Conservation (phyloP, 2,888 invertebrate species). For the Nomada ferruginata region DNA sequence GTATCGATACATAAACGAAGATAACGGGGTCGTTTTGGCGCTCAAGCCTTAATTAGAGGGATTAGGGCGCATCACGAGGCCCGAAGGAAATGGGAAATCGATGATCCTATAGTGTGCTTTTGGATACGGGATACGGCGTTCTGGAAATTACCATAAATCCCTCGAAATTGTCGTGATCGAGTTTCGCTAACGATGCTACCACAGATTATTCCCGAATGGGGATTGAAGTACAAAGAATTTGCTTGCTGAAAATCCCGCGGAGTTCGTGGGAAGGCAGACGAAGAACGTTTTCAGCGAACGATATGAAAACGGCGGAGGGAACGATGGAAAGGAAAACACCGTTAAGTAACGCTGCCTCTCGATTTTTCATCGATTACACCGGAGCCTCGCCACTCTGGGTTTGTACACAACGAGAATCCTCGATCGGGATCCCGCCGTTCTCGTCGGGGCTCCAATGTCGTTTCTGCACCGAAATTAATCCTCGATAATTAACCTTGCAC, state of each 20-base stretch:
- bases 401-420: slow-evolving; percentile 28
- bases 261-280: neutral
- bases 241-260: neutral
- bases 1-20: slow-evolving; percentile 16
- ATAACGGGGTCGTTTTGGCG: slow-evolving; percentile 13
- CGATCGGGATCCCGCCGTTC: slow-evolving; percentile 33
- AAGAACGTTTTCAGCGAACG: neutral
- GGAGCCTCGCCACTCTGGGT: slow-evolving; percentile 10
- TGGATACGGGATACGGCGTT: neutral
- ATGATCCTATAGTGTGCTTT: slow-evolving; percentile 15
- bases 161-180: neutral
- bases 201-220: slow-evolving; percentile 27
- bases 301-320: slow-evolving; percentile 10
- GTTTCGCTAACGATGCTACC: slow-evolving; percentile 13
- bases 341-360: slow-evolving; percentile 49
- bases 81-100: slow-evolving; percentile 56
- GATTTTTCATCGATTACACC: slow-evolving; percentile 32
- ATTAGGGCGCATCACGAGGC: slow-evolving; percentile 23
- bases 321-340: slow-evolving; percentile 39
- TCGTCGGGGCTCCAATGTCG: slow-evolving; percentile 6
- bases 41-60: slow-evolving; percentile 44
- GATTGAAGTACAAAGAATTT: slow-evolving; percentile 5
- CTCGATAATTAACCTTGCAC: slow-evolving; percentile 58
- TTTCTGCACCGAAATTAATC: slow-evolving; percentile 50
- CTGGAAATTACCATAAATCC: slow-evolving; percentile 12